Percentiles rank a stretch among this genome's conserved stretches.
phyloP scores from a whole-genome alignment of 2,797 vertebrate species.

The Cynodonichthys magdalenae region DNA sequence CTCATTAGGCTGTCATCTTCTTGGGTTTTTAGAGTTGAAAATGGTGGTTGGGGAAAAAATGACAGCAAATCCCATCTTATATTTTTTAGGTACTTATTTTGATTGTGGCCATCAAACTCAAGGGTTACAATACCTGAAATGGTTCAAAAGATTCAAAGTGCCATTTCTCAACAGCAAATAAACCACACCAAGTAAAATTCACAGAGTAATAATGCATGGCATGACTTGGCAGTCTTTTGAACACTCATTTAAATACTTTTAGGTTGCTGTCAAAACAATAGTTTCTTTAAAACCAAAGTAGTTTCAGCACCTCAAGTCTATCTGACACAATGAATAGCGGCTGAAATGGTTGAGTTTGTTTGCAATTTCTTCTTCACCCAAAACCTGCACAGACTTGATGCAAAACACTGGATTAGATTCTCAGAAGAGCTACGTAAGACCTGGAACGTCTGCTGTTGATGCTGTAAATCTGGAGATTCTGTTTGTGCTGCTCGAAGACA shows the following conservation, averaged over 20 bases:
- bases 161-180: not conserved
- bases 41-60: no score
- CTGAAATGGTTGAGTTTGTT: not conserved
- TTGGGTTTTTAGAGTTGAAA: no score
- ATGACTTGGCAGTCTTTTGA: not conserved
- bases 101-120: no score
- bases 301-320: not conserved
- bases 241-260: not conserved
- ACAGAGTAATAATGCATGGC: not conserved
- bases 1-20: no score
- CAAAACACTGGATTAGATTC: conserved; percentile 2
- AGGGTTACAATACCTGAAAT: not conserved
- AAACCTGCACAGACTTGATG: conserved; percentile 15
- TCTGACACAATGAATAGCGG: not conserved
- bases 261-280: not conserved
- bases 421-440: not conserved
- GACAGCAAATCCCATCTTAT: no score
- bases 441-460: conserved; percentile 31
- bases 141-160: not conserved
- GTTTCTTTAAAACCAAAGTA: no score
- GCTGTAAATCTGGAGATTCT: conserved; percentile 27
- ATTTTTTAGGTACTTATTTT: no score
- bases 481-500: conserved; percentile 52
- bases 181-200: not conserved
- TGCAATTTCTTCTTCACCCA: not conserved